These are phyloP conservation scores for Ptychodera flava DNA, from an alignment of 35 echinoderm and acorn worm genomes.

Conservation along the genomic window DNA sequence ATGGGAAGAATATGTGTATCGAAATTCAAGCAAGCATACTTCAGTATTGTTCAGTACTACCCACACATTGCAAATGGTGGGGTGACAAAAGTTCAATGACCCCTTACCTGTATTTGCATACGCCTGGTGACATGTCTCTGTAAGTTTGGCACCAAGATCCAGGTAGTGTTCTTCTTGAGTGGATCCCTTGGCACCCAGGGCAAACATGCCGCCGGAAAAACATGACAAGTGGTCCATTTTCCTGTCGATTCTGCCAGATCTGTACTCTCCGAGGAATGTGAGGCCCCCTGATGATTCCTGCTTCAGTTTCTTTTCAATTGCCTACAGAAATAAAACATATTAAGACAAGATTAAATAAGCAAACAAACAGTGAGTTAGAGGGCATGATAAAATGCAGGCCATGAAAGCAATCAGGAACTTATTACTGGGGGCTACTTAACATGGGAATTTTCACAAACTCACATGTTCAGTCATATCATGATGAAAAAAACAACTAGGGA, in stretches of 20 bases:
- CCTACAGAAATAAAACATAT: slow-evolving; percentile 30
- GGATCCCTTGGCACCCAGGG: slow-evolving; percentile 57
- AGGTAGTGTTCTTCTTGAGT: slow-evolving; percentile 56
- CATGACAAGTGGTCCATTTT: slow-evolving; percentile 99
- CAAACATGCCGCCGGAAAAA: slow-evolving; percentile 99
- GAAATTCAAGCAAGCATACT: too few relatives aligned
- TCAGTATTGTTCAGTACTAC: too few relatives aligned
- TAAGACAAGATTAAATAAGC: background rate
- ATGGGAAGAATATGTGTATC: too few relatives aligned
- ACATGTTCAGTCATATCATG: too few relatives aligned
- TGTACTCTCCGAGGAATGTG: slow-evolving; percentile 84
- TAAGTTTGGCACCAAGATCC: slow-evolving; percentile 67
- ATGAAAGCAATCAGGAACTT: too few relatives aligned
- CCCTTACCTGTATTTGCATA: slow-evolving; percentile 95
- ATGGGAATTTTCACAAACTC: too few relatives aligned
- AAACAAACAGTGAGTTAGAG: background rate
- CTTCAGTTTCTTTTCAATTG: slow-evolving; percentile 72
- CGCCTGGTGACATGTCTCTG: slow-evolving; percentile 81
- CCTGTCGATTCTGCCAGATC: slow-evolving; percentile 78
- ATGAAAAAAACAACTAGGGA: too few relatives aligned
- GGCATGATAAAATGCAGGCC: too few relatives aligned
- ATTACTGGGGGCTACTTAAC: too few relatives aligned
- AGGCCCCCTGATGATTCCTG: slow-evolving; percentile 69
- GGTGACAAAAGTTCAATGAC: too few relatives aligned
- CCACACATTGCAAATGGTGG: too few relatives aligned